Evolutionary conservation across 2,797 vertebrate genomes (phyloP).

Genomic region (Neostethus bicornis): DNA sequence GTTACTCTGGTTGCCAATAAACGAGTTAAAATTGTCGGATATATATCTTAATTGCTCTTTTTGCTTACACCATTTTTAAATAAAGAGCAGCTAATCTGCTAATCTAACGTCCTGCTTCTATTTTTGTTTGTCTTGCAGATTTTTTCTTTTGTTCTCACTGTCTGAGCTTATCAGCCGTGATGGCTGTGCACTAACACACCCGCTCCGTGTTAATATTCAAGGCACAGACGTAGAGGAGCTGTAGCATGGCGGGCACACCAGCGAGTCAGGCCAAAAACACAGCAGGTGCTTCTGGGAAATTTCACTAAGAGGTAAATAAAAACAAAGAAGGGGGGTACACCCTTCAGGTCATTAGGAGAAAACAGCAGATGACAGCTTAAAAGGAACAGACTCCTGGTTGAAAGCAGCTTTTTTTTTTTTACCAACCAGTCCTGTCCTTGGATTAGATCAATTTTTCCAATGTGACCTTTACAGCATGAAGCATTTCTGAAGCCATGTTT

Average conservation of each 20-base stretch:
- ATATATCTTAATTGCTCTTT: too few relatives aligned
- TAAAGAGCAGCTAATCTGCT: too few relatives aligned
- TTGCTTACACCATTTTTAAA: too few relatives aligned
- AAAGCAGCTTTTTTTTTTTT: neutral
- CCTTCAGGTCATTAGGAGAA: neutral
- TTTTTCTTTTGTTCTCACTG: slow-evolving; percentile 23
- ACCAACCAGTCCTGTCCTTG: slow-evolving; percentile 5
- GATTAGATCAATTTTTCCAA: slow-evolving; percentile 33
- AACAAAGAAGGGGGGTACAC: slow-evolving; percentile 4
- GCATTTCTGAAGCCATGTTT: neutral
- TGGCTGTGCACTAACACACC: slow-evolving; percentile 62
- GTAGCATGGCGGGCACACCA: slow-evolving; percentile 11
- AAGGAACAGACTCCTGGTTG: slow-evolving; percentile 12
- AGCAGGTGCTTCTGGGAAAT: slow-evolving; percentile 10
- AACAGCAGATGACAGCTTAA: neutral
- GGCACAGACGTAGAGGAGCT: slow-evolving; percentile 50
- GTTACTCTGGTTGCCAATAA: too few relatives aligned
- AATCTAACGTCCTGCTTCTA: neutral
- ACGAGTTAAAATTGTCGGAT: too few relatives aligned
- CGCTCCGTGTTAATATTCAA: slow-evolving; percentile 62
- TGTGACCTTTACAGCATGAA: slow-evolving; percentile 41
- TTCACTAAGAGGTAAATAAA: slow-evolving; percentile 23
- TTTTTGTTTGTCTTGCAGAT: neutral
- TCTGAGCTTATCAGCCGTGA: slow-evolving; percentile 58
- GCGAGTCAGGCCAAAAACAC: slow-evolving; percentile 20